Base-by-base conservation (phyloP, 2,113 vertebrate genomes). In the Oryzias melastigma region DNA sequence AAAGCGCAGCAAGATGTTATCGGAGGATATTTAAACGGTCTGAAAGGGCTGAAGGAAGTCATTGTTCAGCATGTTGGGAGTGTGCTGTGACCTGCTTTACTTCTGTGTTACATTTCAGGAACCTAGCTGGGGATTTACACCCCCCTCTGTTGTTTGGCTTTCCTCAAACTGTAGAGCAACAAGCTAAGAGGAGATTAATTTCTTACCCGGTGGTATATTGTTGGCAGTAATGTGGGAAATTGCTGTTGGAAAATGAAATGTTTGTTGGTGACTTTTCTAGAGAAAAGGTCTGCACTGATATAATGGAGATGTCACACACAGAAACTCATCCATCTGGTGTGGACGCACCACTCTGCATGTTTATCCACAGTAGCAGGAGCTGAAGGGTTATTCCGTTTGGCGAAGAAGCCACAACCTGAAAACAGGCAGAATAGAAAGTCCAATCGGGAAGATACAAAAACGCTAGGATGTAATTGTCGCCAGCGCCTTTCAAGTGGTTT, bases 1-100 rank as follows among this genome's bases (percentile, higher is more conserved):
- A n/a, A 59, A 68, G 55, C 41, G 54, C 50, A 48, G 63, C n/a
- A n/a, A 76, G 85, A 88, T 87, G 66, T 82, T 87, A 87, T 89
- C 84, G 29, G 74, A 65, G 72, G 75, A 73, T 78, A 75, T 88
- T 86, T 78, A 82, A 83, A 83, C 72, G 42, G 75, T 73, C 71
- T 73, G 59, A 78, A 72, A 62, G 52, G 64, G 52, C 64, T 59
- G 66, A 87, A 71, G 61, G 64, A 66, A 47, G 46, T 75, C 68
- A 80, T 87, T 91, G 74, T 87, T 85, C 65, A 43, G 62, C 59
- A 69, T 71, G 47, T 55, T 76, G 68, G 63, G 60, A 88, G 67
- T 72, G 62, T 79, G 75, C 68, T 73, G 18, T 82, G 82, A 88
- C 85, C 86, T 85, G 72, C 55, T 90, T 89, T 85, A 70, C 78